Evolutionary conservation across 2,888 invertebrate species (phyloP).

Genomic region (Litoditis marina): DNA sequence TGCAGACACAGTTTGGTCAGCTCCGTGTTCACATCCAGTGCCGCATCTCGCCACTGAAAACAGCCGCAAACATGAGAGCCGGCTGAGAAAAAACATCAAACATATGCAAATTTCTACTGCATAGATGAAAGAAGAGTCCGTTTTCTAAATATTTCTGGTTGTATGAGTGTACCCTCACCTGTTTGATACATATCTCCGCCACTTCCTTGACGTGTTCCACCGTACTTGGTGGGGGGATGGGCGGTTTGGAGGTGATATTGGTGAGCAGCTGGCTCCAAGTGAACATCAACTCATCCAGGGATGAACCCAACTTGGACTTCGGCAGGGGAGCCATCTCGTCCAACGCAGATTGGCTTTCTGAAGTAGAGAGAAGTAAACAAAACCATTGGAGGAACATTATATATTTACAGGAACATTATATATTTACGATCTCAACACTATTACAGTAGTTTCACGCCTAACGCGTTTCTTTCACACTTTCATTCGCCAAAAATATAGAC

Average conservation of each 20-base stretch:
- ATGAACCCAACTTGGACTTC: neutral
- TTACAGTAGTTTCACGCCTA: too few species aligned
- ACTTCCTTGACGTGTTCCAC: constrained; percentile 54
- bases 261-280: constrained; percentile 1
- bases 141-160: too few species aligned
- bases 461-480: too few species aligned
- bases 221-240: constrained; percentile 38
- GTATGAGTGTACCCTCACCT: constrained; percentile 19
- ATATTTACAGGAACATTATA: too few species aligned
- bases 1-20: constrained; percentile 5
- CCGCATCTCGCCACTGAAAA: constrained; percentile 7
- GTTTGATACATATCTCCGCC: constrained; percentile 46
- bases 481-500: too few species aligned
- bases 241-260: constrained; percentile 23
- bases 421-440: too few species aligned
- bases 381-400: too few species aligned
- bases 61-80: neutral
- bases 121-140: too few species aligned
- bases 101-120: too few species aligned
- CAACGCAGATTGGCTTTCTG: too few species aligned
- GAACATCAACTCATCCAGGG: constrained; percentile 4
- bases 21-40: constrained; percentile 10
- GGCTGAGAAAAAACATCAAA: neutral
- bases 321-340: constrained; percentile 3
- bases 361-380: too few species aligned